A percentile compares a stretch with the other conserved stretches of the same genome.
phyloP scores from a whole-genome alignment of 2,888 invertebrate genomes.

The Dryadula phaetusa region DNA sequence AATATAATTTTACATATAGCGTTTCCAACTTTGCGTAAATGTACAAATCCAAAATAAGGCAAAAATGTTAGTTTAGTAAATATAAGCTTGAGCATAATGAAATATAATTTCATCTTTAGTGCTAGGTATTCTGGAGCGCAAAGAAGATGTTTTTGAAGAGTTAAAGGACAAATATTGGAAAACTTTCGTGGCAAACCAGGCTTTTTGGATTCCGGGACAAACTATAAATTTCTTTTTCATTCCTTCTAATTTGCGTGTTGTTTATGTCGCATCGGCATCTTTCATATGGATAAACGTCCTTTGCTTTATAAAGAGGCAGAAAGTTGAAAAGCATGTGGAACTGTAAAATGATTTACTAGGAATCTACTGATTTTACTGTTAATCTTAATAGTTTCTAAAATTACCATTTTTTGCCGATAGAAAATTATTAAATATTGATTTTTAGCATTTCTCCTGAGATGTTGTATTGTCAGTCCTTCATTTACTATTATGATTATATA shows the following conservation, averaged over 20 bases:
- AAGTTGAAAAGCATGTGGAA: constrained; percentile 46
- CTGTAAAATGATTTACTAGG: not conserved
- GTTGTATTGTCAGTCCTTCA: not conserved
- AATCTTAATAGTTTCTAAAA: too few relatives aligned
- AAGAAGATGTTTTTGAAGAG: constrained; percentile 88
- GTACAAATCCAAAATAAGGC: too few relatives aligned
- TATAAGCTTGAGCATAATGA: too few relatives aligned
- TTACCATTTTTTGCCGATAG: too few relatives aligned
- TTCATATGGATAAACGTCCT: constrained; percentile 94
- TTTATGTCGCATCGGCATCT: constrained; percentile 91
- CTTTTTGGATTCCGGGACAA: constrained; percentile 94
- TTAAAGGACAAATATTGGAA: constrained; percentile 88
- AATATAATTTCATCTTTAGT: constrained; percentile 38
- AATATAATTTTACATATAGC: too few relatives aligned
- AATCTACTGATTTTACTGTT: not conserved
- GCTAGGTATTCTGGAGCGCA: constrained; percentile 89
- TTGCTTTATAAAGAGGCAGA: constrained; percentile 90
- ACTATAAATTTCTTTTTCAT: constrained; percentile 90
- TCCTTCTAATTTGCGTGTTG: constrained; percentile 89
- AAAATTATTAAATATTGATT: not conserved
- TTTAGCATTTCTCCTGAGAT: not conserved
- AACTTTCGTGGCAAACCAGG: constrained; percentile 89
- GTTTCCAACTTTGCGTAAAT: too few relatives aligned
- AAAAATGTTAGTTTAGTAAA: too few relatives aligned
- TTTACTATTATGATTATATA: too few relatives aligned